Evolutionary conservation across 1,140 invertebrate species (phyloP), one percentile per base, ranked within the genome.

Genomic region (Hypothenemus hampei): DNA sequence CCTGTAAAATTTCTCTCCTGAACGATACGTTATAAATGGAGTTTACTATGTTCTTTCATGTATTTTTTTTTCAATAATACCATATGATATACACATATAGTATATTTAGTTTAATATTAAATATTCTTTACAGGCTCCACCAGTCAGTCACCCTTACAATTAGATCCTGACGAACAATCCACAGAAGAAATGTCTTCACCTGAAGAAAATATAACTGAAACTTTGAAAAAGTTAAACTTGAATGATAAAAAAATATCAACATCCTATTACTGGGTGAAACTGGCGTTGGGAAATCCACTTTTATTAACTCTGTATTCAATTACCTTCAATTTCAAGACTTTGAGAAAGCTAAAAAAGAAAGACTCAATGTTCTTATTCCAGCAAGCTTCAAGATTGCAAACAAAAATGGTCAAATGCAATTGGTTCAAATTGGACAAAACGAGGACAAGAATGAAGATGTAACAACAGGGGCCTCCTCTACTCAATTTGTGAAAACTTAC

Each of bases 211-310:
- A n/a, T n/a, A n/a, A n/a, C n/a, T n/a, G n/a, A n/a, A n/a, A n/a
- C n/a, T n/a, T n/a, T n/a, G n/a, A n/a, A n/a, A n/a, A n/a, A n/a
- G n/a, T n/a, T 43, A 1, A 21, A 18, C 7, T 43, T 46, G 18
- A 29, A 1, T 13, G 46, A 50, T 24, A 49, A 19, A 31, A 53
- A 47, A 47, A 66, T 19, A 61, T 66, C 8, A 68, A 68, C 36
- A 62, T 68, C 7, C 43, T 68, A 15, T 39, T 68, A 6, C 31
- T 68, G 7, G 67, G 67, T 11, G 64, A 66, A 56, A 66, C 64
- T 4, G 67, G 67, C n/a, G 64, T 65, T 11, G 67, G 67, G 23
- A 69, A 69, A 58, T 69, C 67, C 4, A 68, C 66, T 5, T 68
- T 68, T 29, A 66, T 68, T 18, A 69, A 69, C 56, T 36, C 67